Evolutionary conservation across 1,140 invertebrate genomes (phyloP), one percentile per base, ranked within the genome.

Genomic region (Drosophila willistoni): DNA sequence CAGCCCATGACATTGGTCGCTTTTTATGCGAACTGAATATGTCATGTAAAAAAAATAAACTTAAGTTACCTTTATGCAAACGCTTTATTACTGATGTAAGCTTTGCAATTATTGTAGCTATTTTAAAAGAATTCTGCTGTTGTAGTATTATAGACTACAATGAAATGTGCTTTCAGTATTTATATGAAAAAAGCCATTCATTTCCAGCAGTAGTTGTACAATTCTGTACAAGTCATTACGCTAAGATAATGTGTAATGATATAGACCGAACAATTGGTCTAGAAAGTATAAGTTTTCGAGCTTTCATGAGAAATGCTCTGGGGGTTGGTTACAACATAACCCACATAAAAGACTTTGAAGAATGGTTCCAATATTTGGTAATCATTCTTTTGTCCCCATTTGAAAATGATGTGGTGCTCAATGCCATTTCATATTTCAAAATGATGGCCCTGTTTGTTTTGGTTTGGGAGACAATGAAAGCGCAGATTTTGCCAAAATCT

Each of bases 351-450:
- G 29, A 33, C 10, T 29, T 56, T 3, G 54, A 56, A 56, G 54
- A 56, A 13, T 56, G 54, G 13, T 56, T 56, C 22, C 22, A 56
- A n/a, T n/a, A 56, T n/a, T 19, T 56, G 13, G n/a, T 56, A 29
- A 29, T 5, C 2, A 56, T 56, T 29, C 25, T 56, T 36, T 12
- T 36, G 10, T 36, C 34, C 34, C 22, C 22, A 13, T 6, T 7
- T 14, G 4, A 14, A 44, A 44, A 44, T 44, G 1, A 36, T 10
- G 10, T 36, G 34, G 34, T 12, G 12, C 34, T 9, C 1, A 36
- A 36, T 36, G 9, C 34, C 34, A 9, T 36, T 10, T 10, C 7
- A 10, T 36, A 36, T 36, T 10, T 36, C 29, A 10, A 36, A 36
- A 12, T 10, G 9, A 36, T 12, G 7, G 34, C 10, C 7, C 7